Evolutionary conservation across 2,888 invertebrate species (phyloP).

Genomic region (Drosophila bunnanda): DNA sequence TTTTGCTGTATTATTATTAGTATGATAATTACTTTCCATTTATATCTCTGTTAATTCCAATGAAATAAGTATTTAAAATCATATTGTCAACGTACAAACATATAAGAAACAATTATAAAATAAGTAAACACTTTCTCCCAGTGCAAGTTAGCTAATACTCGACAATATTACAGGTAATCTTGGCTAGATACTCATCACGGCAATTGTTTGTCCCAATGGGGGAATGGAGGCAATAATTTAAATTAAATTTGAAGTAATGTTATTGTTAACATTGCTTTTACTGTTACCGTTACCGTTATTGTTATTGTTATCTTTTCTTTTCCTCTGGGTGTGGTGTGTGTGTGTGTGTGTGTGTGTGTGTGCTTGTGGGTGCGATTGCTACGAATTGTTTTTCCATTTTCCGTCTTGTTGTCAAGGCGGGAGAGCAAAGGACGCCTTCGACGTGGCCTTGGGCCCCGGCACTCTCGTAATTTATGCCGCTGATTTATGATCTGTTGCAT

Average conservation of each 20-base stretch:
- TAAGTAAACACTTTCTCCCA: too few relatives aligned
- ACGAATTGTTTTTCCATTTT: constrained; percentile 77
- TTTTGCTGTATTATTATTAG: too few relatives aligned
- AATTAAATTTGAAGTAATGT: constrained; percentile 82
- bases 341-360: constrained; percentile 5
- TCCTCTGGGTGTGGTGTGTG: constrained; percentile 7
- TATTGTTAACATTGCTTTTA: constrained; percentile 69
- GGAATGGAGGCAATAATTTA: constrained; percentile 68
- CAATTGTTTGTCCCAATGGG: constrained; percentile 57
- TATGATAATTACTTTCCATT: too few relatives aligned
- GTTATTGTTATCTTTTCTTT: constrained; percentile 54
- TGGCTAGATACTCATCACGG: constrained; percentile 64
- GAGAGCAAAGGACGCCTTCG: constrained; percentile 7
- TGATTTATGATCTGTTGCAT: constrained; percentile 80
- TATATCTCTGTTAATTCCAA: too few relatives aligned
- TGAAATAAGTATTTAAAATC: too few relatives aligned
- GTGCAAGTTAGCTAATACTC: constrained; percentile 38
- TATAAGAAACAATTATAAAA: too few relatives aligned
- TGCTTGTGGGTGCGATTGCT: constrained; percentile 21
- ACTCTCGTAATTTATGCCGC: constrained; percentile 68
- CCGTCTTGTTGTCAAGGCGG: constrained; percentile 34
- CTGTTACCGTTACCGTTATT: constrained; percentile 52
- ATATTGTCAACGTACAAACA: too few relatives aligned
- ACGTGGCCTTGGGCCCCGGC: constrained; percentile 27
- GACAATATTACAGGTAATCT: constrained; percentile 70